These are phyloP conservation scores for Akabosia matsudoensis DNA, from an alignment of 1,140 invertebrate species.

Conservation along the genomic window DNA sequence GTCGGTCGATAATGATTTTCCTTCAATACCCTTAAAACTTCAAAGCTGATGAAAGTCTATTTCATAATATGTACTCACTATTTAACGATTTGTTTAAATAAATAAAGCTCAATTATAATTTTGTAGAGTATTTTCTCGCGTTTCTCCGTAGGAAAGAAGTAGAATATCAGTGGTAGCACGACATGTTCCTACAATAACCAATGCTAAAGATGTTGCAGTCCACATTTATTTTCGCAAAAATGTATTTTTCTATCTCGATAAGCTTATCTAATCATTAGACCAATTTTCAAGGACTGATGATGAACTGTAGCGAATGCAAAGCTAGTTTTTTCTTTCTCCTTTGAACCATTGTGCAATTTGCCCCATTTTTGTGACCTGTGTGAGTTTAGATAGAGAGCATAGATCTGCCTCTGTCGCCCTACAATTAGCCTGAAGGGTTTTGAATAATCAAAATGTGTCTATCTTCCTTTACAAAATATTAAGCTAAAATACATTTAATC, in stretches of 20 bases:
- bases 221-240: background rate
- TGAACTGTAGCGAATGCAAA: background rate
- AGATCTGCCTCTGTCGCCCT: no score
- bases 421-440: no score
- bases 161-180: background rate
- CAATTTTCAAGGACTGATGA: background rate
- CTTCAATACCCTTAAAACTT: background rate
- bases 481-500: no score
- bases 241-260: background rate
- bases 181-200: background rate
- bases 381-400: no score
- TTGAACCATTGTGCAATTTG: no score
- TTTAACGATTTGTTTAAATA: background rate
- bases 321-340: background rate
- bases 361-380: no score
- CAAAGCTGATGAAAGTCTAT: background rate
- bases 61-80: background rate
- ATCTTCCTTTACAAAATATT: no score
- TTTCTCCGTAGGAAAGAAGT: background rate
- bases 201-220: background rate
- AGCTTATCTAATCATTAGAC: background rate
- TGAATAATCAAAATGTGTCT: no score
- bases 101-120: constrained; percentile 21
- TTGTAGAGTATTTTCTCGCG: background rate
- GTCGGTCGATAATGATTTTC: no score